Base-by-base conservation (phyloP, 2,113 vertebrate species). In the Merops nubicus region DNA sequence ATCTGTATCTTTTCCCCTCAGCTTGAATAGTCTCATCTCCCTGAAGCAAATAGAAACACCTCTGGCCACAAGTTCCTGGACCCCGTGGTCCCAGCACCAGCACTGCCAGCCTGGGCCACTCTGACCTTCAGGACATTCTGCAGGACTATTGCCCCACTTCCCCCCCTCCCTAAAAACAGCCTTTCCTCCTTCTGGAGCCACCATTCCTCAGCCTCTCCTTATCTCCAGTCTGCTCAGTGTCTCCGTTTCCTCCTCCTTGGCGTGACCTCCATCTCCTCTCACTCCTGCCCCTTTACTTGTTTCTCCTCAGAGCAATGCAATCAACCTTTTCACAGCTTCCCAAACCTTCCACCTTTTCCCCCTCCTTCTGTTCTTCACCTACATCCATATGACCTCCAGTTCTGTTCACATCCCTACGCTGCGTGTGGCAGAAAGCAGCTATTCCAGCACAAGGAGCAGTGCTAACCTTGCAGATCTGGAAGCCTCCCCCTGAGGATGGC, bases 71-170 rank as follows among this genome's bases (percentile, higher is more conserved):
- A 31, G 60, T 2, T 5, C 15, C 42, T 5, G 0, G 7, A 16
- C 20, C 43, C 47, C 33, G 15, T 6, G 2, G 0, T 33, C 50
- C 15, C 65, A 36, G 19, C 14, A 26, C 3, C 42, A 13, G 22
- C 2, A 26, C 23, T 15, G 17, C 2, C 47, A 25, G 36, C 31
- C 53, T 2, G 0, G 1, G 19, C 1, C 13, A 11, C 50, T 26
- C 33, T 1, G n/a, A 48, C 40, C 82, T 6, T 16, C 26, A 13
- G 34, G 69, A n/a, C 42, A 28, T 56, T 18, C 54, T 56, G 31
- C 54, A 56, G 54, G 54, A 31, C 26, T 21, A 3, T 12, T 7
- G 23, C 16, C 34, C 56, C 9, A 21, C 28, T 70, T 6, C 36
- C 8, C 34, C 47, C 65, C 8, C 25, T 5, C 21, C 9, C 5